Evolutionary conservation across 1,140 invertebrate species (phyloP).

Genomic region (Trigoniulus corallinus): DNA sequence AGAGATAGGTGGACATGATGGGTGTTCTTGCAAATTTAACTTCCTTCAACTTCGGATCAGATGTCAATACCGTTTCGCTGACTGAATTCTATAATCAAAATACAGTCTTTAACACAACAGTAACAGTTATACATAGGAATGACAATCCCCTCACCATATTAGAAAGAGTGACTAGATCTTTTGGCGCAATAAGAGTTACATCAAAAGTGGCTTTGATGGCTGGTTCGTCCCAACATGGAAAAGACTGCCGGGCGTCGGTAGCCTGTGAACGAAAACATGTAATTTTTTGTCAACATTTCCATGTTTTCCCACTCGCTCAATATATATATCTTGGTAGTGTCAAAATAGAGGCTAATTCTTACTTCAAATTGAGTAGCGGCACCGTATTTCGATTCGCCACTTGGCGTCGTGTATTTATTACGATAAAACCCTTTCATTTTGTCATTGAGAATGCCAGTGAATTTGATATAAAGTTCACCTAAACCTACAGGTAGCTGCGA

Average conservation of each 20-base stretch:
- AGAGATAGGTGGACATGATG: conserved; percentile 90
- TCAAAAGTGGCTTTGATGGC: conserved; percentile 89
- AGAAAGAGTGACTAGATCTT: conserved; percentile 54
- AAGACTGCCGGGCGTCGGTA: conserved; percentile 80
- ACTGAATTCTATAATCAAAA: background rate
- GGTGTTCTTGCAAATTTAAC: conserved; percentile 71
- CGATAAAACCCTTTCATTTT: conserved; percentile 90
- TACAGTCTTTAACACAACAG: background rate
- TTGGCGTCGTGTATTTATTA: conserved; percentile 54
- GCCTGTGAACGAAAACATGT: conserved; percentile 35
- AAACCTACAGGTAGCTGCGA: conserved; percentile 39
- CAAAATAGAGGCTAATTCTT: conserved; percentile 1
- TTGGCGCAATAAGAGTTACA: conserved; percentile 62
- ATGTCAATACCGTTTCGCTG: conserved; percentile 16
- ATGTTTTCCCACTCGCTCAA: background rate
- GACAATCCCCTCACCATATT: conserved; percentile 57
- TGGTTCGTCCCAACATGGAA: conserved; percentile 97
- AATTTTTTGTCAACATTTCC: too few relatives aligned
- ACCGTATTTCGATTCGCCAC: conserved; percentile 58
- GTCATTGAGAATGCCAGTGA: conserved; percentile 72
- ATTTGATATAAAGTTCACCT: conserved; percentile 50
- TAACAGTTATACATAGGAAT: background rate
- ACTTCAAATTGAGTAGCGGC: conserved; percentile 77
- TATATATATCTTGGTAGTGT: background rate
- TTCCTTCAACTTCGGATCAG: conserved; percentile 33